Base-by-base conservation (phyloP, 2,113 vertebrate genomes). In the Eonycteris spelaea region DNA sequence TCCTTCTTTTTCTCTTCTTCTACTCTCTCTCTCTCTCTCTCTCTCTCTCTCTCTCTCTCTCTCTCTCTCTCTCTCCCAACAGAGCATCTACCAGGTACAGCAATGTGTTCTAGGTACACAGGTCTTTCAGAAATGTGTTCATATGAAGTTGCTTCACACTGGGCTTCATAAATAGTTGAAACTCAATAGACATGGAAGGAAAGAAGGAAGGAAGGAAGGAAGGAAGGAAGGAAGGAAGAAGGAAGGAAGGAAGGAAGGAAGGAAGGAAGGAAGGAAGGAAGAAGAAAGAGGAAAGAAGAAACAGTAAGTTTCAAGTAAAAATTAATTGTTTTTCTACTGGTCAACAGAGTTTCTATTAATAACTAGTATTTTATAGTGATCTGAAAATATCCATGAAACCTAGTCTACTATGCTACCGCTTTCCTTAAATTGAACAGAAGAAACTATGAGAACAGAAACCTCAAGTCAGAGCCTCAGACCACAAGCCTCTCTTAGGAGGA, bases 361-460 rank as follows among this genome's bases (percentile, higher is more conserved):
- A 84, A 80, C 19, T 24, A 59, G 43, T 82, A 38, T 74, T 30
- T 80, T 59, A 51, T 0, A 74, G 30, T 67, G 19, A 85, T 48
- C 67, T 96, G 19, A 86, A 40, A 88, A 38, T 53, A 74, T 75
- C 55, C 48, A n/a, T 40, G 24, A 88, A 71, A 80, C 26, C 67
- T 63, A 43, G 45, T n/a, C n/a, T n/a, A 65, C 7, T 43, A 30
- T 33, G 38, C 74, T 43, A 14, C 13, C 53, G 40, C 40, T 68
- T 91, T 94, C 88, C n/a, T 48, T 83, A 86, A 91, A 80, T 28
- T 86, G 43, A 96, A 57, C 53, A 59, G 82, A 96, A 94, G 77
- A 96, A 94, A 82, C 80, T 77, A 48, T 86, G 83, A 94, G 75
- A 96, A 95, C 43, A 94, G 71, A 95, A 97, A 93, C 57, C 61